Conservation (phyloP, 2,797 vertebrate genomes). For the Morelia viridis region DNA sequence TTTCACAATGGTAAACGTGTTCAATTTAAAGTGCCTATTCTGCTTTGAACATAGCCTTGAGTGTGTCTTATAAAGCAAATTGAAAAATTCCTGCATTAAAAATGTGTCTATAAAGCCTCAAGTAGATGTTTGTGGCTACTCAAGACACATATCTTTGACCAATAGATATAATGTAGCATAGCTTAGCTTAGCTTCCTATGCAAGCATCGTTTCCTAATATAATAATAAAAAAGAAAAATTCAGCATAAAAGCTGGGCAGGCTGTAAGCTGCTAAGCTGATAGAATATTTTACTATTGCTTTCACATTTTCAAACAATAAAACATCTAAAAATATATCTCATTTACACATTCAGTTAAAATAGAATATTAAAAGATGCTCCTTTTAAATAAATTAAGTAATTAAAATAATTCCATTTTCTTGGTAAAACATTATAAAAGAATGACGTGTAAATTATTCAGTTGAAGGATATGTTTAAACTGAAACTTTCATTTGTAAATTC, state of each 20-base stretch:
- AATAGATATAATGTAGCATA: neutral
- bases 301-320: slow-evolving; percentile 17
- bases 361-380: neutral
- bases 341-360: slow-evolving; percentile 30
- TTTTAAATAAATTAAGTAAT: slow-evolving; percentile 41
- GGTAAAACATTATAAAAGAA: slow-evolving; percentile 17
- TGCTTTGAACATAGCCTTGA: neutral
- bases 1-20: neutral
- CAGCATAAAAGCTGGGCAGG: neutral
- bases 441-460: neutral
- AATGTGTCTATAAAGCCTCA: neutral
- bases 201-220: neutral
- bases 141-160: neutral
- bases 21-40: slow-evolving; percentile 13
- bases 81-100: neutral
- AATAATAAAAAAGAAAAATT: neutral
- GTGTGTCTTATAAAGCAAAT: neutral
- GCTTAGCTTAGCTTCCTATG: neutral
- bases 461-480: neutral
- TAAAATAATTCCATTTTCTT: slow-evolving; percentile 23
- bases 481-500: neutral
- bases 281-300: neutral
- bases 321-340: slow-evolving; percentile 23
- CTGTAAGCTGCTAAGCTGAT: neutral
- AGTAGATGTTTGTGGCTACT: neutral